Percentiles rank a stretch among this genome's conserved stretches.
Conservation (phyloP, 2,113 vertebrate species). For the Trachemys scripta region DNA sequence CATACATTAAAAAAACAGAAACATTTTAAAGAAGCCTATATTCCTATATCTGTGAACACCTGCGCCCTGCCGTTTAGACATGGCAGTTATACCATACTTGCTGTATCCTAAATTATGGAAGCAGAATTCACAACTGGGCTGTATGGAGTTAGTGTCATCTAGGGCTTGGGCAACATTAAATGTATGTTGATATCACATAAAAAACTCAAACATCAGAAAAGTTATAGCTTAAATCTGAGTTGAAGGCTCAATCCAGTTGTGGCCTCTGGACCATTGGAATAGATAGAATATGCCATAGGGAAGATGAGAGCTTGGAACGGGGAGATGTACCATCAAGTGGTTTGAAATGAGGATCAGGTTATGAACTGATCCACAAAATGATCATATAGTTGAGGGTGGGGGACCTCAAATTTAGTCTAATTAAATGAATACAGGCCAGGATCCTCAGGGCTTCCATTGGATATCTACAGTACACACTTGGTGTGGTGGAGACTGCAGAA, state of each 20-base stretch:
- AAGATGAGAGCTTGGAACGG: background rate
- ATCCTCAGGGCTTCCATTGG: background rate
- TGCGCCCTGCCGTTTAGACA: background rate
- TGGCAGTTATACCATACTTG: background rate
- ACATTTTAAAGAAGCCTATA: background rate
- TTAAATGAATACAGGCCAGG: background rate
- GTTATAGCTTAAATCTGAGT: background rate
- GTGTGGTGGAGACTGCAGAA: background rate
- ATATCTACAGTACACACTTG: background rate
- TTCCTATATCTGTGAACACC: background rate
- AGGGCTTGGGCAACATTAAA: background rate
- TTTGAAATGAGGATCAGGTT: background rate
- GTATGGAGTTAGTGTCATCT: background rate
- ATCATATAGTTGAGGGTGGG: background rate
- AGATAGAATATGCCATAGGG: background rate
- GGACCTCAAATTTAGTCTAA: background rate
- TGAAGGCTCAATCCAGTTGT: background rate
- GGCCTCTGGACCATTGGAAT: background rate
- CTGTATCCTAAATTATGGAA: background rate
- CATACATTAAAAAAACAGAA: background rate
- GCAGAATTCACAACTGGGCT: background rate
- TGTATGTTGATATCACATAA: background rate
- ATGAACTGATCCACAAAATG: background rate
- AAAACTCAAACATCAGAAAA: background rate
- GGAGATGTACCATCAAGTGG: background rate